A percentile compares a stretch with the other conserved stretches of the same genome.
Evolutionary conservation across 2,797 vertebrate genomes (phyloP).

Genomic region (Acrossocheilus fasciatus): DNA sequence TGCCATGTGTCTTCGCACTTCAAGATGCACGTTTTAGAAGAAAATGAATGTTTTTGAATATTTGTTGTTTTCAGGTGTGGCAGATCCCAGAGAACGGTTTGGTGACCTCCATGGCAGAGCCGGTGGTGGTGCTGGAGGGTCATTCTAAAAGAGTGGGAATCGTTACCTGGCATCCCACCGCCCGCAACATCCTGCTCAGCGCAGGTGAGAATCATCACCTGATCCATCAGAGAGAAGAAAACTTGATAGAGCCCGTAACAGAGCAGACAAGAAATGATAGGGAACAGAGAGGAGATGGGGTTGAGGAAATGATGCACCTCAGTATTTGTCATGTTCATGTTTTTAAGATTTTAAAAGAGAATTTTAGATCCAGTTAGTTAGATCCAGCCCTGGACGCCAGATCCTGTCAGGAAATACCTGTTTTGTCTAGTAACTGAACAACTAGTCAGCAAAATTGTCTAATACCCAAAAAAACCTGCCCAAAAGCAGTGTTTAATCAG

Average conservation of each 20-base stretch:
- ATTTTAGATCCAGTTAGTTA: too few relatives aligned
- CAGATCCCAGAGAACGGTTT: slow-evolving; percentile 96
- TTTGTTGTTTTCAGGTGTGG: slow-evolving; percentile 86
- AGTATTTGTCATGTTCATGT: background rate
- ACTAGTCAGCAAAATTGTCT: background rate
- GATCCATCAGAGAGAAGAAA: background rate
- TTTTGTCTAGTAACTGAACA: background rate
- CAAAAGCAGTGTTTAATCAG: too few relatives aligned
- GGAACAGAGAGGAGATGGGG: background rate
- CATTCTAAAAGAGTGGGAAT: slow-evolving; percentile 97
- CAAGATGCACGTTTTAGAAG: background rate
- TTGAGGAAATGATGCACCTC: background rate
- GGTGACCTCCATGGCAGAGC: slow-evolving; percentile 87
- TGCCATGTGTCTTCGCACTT: background rate
- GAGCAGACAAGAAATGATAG: background rate
- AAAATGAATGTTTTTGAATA: background rate
- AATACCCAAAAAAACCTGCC: too few relatives aligned
- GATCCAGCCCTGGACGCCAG: too few relatives aligned
- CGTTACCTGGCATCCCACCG: slow-evolving; percentile 95
- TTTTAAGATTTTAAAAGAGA: background rate
- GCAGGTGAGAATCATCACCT: slow-evolving; percentile 80
- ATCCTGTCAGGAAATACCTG: too few relatives aligned
- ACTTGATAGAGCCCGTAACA: background rate
- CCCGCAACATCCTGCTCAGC: slow-evolving; percentile 94
- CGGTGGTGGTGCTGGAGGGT: slow-evolving; percentile 91